Percentiles rank a stretch among this genome's conserved stretches.
Conservation (phyloP, 2,888 invertebrate species). For the Aquatica leii region DNA sequence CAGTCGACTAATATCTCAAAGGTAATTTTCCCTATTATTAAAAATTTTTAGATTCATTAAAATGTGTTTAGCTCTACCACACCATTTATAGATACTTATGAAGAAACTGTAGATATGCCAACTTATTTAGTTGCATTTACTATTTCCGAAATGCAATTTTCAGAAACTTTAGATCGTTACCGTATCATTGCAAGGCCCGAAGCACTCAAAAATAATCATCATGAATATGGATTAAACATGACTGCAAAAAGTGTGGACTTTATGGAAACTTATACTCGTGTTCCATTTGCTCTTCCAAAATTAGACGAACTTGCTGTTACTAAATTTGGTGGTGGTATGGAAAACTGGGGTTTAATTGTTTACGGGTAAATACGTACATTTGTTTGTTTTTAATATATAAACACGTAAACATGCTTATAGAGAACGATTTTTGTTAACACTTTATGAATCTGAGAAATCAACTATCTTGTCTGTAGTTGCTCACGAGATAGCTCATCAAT, state of each 20-base stretch:
- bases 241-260: neutral
- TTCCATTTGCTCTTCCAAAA: constrained; percentile 61
- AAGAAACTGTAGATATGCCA: too few relatives aligned
- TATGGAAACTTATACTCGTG: constrained; percentile 49
- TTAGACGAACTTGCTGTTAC: constrained; percentile 82
- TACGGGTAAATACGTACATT: constrained; percentile 63
- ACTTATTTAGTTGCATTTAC: too few relatives aligned
- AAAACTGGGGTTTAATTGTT: too few relatives aligned
- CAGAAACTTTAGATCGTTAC: neutral
- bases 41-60: too few relatives aligned
- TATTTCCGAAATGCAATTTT: constrained; percentile 72
- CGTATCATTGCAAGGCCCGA: neutral
- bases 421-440: constrained; percentile 1
- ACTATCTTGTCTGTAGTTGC: constrained; percentile 49
- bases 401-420: neutral
- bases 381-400: neutral
- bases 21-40: too few relatives aligned
- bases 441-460: constrained; percentile 31
- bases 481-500: too few relatives aligned
- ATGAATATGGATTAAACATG: neutral
- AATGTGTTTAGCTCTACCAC: too few relatives aligned
- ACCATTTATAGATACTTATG: too few relatives aligned
- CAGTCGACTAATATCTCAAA: too few relatives aligned
- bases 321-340: constrained; percentile 82
- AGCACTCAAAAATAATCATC: constrained; percentile 16